Base-by-base conservation (phyloP, 2,888 invertebrate genomes). In the Heliothis peltigera region DNA sequence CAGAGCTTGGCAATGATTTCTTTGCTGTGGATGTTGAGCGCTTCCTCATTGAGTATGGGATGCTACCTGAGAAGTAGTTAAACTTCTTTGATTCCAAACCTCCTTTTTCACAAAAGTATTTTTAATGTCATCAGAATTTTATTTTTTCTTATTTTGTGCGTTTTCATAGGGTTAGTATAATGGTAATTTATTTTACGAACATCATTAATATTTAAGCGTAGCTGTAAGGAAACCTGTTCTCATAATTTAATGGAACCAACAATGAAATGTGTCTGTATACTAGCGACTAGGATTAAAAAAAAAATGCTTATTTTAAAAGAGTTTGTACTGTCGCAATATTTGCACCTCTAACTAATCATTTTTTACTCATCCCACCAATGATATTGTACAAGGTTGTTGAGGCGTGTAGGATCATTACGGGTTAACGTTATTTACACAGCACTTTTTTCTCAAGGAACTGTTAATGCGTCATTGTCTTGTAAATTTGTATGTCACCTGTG, bases 1-100 rank as follows among this genome's bases (percentile, higher is more conserved):
- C 98, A 84, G 98, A 98, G 85, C 95, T 99, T 54, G 98, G 99
- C 0, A 97, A 97, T 85, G 98, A 99, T 86, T 99, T 99, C 92
- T 98, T 96, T 92, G 96, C 98, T 4, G 97, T 97, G 35, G 99
- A 99, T 92, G 97, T 99, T 18, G 98, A 99, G 94, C 96, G 97
- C 80, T 99, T 97, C 91, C 95, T 99, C 5, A 96, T 98, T 66
- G 99, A 99, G 87, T 97, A 97, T 91, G 98, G 98, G 48, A 96
- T 98, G 90, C 91, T 98, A 62, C 96, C 96, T 53, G 98, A 98
- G 86, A 97, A 97, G 89, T 96, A 95, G 2, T 15, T 19, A 21
- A 18, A 48, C 22, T 48, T 17, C 18, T 61, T 28, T 43, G 17
- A 44, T 53, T 59, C n/a, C 48, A 0, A 28, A 65, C 47, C 55